Conservation (phyloP, 2,888 invertebrate species). For the Venustoraphidia nigricollis region DNA sequence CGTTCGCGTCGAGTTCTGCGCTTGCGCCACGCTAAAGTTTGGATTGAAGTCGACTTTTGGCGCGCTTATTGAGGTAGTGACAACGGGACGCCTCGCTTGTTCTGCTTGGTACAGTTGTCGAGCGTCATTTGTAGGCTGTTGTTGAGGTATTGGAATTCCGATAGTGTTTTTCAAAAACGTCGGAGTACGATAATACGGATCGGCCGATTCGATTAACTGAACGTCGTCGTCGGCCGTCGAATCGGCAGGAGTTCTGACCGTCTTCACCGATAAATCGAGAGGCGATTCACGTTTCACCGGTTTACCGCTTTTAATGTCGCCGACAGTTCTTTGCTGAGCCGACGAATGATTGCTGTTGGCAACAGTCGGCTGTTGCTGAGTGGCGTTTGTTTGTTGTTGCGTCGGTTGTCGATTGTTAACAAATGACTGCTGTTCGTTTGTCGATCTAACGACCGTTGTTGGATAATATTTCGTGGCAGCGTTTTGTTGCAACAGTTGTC, state of each 20-base stretch:
- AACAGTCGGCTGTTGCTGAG: conserved; percentile 7
- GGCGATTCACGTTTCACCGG: conserved; percentile 56
- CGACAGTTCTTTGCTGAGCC: background rate
- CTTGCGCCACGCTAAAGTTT: conserved; percentile 40
- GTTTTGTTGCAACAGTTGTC: conserved; percentile 8
- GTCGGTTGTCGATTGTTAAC: conserved; percentile 24
- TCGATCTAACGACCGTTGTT: conserved; percentile 6
- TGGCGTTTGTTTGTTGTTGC: conserved; percentile 16
- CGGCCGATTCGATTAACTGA: conserved; percentile 1
- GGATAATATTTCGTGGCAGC: conserved; percentile 22
- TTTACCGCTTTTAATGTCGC: background rate
- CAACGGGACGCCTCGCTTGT: conserved; percentile 20
- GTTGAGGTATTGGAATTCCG: too few relatives aligned
- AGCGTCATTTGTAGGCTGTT: conserved; percentile 26
- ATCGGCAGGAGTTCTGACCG: conserved; percentile 75
- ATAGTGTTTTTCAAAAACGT: too few relatives aligned
- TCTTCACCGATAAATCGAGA: conserved; percentile 76
- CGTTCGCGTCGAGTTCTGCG: background rate
- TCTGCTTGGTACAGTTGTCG: conserved; percentile 15
- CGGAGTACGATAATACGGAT: too few relatives aligned
- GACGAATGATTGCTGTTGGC: conserved; percentile 9
- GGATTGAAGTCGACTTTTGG: conserved; percentile 70
- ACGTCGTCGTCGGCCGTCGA: conserved; percentile 59
- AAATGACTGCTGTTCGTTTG: conserved; percentile 13
- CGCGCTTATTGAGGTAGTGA: conserved; percentile 29